These are phyloP conservation scores for Aulostomus chinensis DNA, from an alignment of 2,797 vertebrate species.

Conservation along the genomic window DNA sequence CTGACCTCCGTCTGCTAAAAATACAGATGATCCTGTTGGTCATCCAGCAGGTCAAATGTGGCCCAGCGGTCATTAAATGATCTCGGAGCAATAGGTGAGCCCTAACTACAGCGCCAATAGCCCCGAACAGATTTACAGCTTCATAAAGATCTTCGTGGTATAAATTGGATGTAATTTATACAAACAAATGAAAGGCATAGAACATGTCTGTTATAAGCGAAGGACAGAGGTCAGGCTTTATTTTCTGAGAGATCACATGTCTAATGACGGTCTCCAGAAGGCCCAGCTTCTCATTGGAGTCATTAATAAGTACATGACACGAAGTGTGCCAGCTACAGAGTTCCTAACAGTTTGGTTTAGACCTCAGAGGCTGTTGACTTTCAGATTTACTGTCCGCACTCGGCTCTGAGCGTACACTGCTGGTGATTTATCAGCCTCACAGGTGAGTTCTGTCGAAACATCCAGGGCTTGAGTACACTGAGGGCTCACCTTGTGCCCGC, in stretches of 20 bases:
- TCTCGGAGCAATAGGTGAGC: constrained; percentile 71
- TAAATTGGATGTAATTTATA: constrained; percentile 36
- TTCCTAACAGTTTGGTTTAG: constrained; percentile 68
- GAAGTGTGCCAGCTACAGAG: constrained; percentile 63
- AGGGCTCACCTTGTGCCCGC: constrained; percentile 58
- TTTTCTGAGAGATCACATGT: constrained; percentile 57
- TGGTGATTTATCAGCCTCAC: constrained; percentile 73
- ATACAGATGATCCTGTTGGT: constrained; percentile 47
- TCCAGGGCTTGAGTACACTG: constrained; percentile 58
- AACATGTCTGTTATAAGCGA: constrained; percentile 40
- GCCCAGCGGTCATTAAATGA: constrained; percentile 81
- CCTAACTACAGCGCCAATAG: constrained; percentile 77
- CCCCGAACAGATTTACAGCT: constrained; percentile 49
- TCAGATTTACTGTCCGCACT: constrained; percentile 79
- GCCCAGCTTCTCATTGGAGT: constrained; percentile 49
- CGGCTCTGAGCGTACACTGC: constrained; percentile 55
- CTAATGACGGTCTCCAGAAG: constrained; percentile 45
- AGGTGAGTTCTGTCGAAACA: constrained; percentile 74
- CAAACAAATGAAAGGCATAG: constrained; percentile 40
- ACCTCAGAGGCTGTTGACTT: constrained; percentile 75
- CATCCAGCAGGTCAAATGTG: constrained; percentile 64
- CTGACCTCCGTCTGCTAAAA: constrained; percentile 54
- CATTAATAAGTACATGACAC: constrained; percentile 68
- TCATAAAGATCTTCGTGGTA: constrained; percentile 23
- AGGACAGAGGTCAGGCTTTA: constrained; percentile 53